Percentiles rank a stretch among this genome's conserved stretches.
These are phyloP conservation scores for Pitta sordida DNA, from an alignment of 2,113 vertebrate species.

Conservation along the genomic window DNA sequence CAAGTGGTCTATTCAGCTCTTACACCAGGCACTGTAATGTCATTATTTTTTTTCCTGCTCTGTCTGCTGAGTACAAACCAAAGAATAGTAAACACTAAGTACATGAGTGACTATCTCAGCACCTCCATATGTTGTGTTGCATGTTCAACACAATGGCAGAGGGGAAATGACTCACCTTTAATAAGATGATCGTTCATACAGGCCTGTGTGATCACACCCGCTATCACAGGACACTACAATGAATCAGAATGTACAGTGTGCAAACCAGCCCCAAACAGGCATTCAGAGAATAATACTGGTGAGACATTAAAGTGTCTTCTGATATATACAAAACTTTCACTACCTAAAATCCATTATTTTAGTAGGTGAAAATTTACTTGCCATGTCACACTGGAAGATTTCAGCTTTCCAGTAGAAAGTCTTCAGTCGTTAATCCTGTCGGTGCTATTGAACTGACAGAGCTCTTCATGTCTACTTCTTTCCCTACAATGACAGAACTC, in stretches of 20 bases:
- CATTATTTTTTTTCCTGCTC: conserved; percentile 1
- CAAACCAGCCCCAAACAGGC: background rate
- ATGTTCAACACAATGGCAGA: background rate
- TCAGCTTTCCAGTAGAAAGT: background rate
- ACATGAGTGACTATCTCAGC: background rate
- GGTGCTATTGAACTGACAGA: background rate
- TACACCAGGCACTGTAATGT: background rate
- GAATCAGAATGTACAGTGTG: background rate
- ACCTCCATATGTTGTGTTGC: background rate
- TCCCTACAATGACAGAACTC: background rate
- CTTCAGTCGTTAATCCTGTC: background rate
- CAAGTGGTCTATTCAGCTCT: conserved; percentile 21
- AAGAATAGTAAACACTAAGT: conserved; percentile 15
- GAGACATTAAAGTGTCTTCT: background rate
- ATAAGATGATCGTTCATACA: background rate
- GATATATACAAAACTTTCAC: background rate
- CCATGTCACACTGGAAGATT: background rate
- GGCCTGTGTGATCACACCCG: background rate
- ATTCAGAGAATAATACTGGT: background rate
- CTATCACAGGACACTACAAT: background rate
- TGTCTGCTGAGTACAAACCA: background rate
- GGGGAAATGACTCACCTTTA: background rate
- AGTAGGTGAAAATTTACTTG: background rate
- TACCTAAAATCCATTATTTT: background rate
- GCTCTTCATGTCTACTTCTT: background rate